Evolutionary conservation across 1,140 invertebrate genomes (phyloP).

Genomic region (Drosophila dunni): DNA sequence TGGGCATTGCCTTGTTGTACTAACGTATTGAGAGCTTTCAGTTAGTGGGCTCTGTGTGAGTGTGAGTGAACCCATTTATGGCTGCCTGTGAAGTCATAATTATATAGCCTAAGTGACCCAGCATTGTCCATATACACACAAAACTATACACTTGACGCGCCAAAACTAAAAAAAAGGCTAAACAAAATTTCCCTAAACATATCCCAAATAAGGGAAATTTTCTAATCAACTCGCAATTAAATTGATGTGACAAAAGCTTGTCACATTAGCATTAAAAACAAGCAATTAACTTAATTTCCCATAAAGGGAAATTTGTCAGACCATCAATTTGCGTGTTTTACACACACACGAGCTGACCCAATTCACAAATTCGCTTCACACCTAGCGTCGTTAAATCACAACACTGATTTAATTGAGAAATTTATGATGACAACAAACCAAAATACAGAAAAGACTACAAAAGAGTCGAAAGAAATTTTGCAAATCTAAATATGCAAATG

Average conservation of each 20-base stretch:
- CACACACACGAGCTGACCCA: slow-evolving; percentile 59
- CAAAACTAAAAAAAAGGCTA: slow-evolving; percentile 26
- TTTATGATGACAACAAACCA: slow-evolving; percentile 59
- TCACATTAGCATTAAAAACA: neutral
- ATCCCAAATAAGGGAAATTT: slow-evolving; percentile 12
- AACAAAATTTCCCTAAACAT: slow-evolving; percentile 48
- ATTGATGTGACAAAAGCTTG: neutral
- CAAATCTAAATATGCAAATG: slow-evolving; percentile 77
- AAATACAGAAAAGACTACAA: neutral
- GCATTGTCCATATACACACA: slow-evolving; percentile 4
- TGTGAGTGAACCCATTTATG: slow-evolving; percentile 63
- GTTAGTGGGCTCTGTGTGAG: slow-evolving; percentile 12
- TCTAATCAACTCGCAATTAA: slow-evolving; percentile 13
- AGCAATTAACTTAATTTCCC: slow-evolving; percentile 12
- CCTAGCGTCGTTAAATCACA: slow-evolving; percentile 45
- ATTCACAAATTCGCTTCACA: slow-evolving; percentile 59
- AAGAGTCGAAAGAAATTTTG: slow-evolving; percentile 64
- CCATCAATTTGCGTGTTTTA: slow-evolving; percentile 35
- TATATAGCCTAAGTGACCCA: slow-evolving; percentile 54
- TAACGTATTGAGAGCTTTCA: slow-evolving; percentile 22
- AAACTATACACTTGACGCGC: slow-evolving; percentile 9
- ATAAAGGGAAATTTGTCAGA: neutral
- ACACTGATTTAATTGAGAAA: slow-evolving; percentile 67
- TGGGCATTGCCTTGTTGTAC: slow-evolving; percentile 68
- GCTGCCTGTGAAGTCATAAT: slow-evolving; percentile 67